Evolutionary conservation across 2,888 invertebrate genomes (phyloP).

Genomic region (Chalcosyrphus nemorum): DNA sequence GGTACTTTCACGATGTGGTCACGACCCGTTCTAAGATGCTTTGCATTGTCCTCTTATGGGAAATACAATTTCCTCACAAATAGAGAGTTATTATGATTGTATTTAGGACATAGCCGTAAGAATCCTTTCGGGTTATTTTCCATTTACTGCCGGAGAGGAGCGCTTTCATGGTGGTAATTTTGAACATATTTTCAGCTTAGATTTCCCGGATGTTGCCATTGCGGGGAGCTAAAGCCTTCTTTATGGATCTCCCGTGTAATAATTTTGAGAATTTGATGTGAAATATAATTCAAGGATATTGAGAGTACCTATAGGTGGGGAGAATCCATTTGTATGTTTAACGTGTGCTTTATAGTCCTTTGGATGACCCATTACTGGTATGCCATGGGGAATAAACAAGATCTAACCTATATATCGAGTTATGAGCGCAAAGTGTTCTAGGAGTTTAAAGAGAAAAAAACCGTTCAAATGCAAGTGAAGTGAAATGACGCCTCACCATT

Average conservation of each 20-base stretch:
- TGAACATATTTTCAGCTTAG: slow-evolving; percentile 20
- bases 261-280: too few relatives aligned
- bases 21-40: slow-evolving; percentile 26
- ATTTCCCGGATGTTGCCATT: background rate
- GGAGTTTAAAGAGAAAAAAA: too few relatives aligned
- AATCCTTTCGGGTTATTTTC: background rate
- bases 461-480: too few relatives aligned
- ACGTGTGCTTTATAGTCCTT: too few relatives aligned
- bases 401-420: too few relatives aligned
- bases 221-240: background rate
- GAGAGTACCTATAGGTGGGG: too few relatives aligned
- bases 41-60: slow-evolving; percentile 16
- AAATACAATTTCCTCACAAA: background rate
- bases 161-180: slow-evolving; percentile 3
- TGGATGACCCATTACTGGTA: too few relatives aligned
- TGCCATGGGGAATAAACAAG: too few relatives aligned
- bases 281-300: too few relatives aligned
- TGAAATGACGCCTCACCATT: too few relatives aligned
- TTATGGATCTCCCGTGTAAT: slow-evolving; percentile 22
- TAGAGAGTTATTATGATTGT: background rate
- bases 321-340: too few relatives aligned
- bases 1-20: slow-evolving; percentile 4
- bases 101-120: background rate
- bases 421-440: too few relatives aligned
- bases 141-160: background rate